These are phyloP conservation scores for Xestobium rufovillosum DNA, from an alignment of 2,888 invertebrate genomes.

Conservation along the genomic window DNA sequence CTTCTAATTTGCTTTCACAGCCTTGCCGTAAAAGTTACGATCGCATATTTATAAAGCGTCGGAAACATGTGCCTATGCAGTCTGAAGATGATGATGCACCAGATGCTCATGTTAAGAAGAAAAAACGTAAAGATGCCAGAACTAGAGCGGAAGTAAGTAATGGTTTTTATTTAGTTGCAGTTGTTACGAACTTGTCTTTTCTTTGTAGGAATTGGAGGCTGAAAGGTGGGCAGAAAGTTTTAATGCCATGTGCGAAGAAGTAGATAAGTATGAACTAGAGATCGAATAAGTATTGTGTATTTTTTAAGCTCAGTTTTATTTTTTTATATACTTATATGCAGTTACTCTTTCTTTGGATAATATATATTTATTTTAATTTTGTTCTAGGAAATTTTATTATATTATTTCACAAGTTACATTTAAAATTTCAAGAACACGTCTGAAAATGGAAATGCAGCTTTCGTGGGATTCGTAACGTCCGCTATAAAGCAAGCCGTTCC, in stretches of 20 bases:
- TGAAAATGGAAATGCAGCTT: constrained; percentile 77
- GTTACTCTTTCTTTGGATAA: too few species aligned
- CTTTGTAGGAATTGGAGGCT: constrained; percentile 47
- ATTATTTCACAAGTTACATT: too few species aligned
- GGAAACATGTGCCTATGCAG: constrained; percentile 12
- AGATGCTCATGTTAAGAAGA: constrained; percentile 19
- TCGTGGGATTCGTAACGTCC: constrained; percentile 65
- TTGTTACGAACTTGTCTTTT: constrained; percentile 11
- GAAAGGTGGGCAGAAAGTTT: constrained; percentile 51
- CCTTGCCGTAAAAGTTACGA: too few species aligned
- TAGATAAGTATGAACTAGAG: constrained; percentile 46
- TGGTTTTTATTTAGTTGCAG: constrained; percentile 1
- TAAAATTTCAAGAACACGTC: constrained; percentile 51
- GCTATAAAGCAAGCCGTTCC: constrained; percentile 77
- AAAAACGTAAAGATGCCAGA: constrained; percentile 20
- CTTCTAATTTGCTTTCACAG: too few species aligned
- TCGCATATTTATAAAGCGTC: constrained; percentile 14
- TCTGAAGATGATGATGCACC: constrained; percentile 11
- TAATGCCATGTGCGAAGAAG: constrained; percentile 53
- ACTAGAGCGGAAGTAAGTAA: constrained; percentile 23
- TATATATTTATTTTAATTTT: too few species aligned
- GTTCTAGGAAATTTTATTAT: too few species aligned
- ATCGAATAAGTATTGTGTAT: constrained; percentile 36
- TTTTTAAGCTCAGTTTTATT: constrained; percentile 6
- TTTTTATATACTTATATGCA: too few species aligned